Evolutionary conservation across 2,797 vertebrate species (phyloP).

Genomic region (Ptychobarbus kaznakovi): DNA sequence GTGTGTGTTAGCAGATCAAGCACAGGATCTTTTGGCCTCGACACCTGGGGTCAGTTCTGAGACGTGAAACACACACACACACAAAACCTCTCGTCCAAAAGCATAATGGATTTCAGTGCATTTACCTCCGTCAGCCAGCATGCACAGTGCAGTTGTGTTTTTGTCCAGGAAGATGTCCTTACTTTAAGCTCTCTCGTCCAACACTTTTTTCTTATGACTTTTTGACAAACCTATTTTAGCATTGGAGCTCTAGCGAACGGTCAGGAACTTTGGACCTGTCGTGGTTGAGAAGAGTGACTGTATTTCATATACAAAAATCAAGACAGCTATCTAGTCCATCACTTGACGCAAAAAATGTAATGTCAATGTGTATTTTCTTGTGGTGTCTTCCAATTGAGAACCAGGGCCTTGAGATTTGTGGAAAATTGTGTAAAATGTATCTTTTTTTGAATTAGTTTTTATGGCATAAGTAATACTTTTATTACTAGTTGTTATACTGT

Average conservation of each 20-base stretch:
- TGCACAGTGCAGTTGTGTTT: constrained; percentile 58
- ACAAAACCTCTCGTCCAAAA: constrained; percentile 20
- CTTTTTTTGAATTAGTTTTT: constrained; percentile 62
- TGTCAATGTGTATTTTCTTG: constrained; percentile 59
- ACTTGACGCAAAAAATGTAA: constrained; percentile 48
- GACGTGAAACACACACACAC: constrained; percentile 40
- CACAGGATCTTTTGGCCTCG: constrained; percentile 48
- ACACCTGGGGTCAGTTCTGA: constrained; percentile 30
- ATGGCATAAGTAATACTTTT: constrained; percentile 59
- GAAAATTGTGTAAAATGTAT: constrained; percentile 30
- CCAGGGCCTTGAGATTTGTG: constrained; percentile 61
- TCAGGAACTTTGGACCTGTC: constrained; percentile 33
- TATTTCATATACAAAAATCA: constrained; percentile 38
- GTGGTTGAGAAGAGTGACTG: constrained; percentile 37
- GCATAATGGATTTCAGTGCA: constrained; percentile 36
- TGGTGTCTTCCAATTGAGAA: constrained; percentile 57
- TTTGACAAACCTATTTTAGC: constrained; percentile 41
- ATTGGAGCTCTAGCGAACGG: constrained; percentile 21
- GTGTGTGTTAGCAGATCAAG: constrained; percentile 59
- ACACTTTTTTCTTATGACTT: constrained; percentile 34
- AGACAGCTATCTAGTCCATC: constrained; percentile 44
- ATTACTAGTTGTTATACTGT: constrained; percentile 61
- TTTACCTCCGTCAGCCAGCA: constrained; percentile 63
- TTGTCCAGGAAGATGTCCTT: constrained; percentile 37
- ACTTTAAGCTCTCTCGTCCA: constrained; percentile 9